Conservation (phyloP, 2,888 invertebrate species). For the Rotaria sp. region DNA sequence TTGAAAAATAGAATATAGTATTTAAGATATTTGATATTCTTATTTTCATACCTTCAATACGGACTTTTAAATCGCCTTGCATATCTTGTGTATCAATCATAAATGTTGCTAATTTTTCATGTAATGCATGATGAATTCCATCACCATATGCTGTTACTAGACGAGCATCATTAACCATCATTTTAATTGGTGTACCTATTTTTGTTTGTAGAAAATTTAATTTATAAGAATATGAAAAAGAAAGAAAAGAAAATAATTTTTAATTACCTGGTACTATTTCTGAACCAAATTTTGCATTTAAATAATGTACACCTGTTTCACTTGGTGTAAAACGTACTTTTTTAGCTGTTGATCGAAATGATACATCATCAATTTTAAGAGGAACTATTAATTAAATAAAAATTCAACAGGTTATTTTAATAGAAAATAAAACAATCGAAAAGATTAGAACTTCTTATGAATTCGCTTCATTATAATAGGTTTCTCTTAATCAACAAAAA, state of each 20-base stretch:
- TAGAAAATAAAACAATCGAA: too few relatives aligned
- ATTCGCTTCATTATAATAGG: too few relatives aligned
- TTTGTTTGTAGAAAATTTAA: background rate
- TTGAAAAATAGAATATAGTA: too few relatives aligned
- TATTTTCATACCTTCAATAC: constrained; percentile 49
- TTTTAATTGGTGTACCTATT: constrained; percentile 46
- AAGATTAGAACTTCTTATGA: too few relatives aligned
- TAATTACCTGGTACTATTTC: constrained; percentile 1
- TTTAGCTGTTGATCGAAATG: background rate
- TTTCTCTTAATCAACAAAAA: too few relatives aligned
- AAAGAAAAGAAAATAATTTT: background rate
- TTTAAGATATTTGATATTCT: background rate
- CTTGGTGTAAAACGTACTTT: constrained; percentile 30
- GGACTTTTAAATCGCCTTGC: constrained; percentile 58
- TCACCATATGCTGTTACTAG: constrained; percentile 62
- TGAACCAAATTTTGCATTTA: constrained; percentile 27
- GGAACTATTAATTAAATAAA: background rate
- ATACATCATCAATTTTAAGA: constrained; percentile 31
- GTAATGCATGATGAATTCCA: constrained; percentile 57
- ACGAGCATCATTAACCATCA: constrained; percentile 60
- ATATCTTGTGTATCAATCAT: constrained; percentile 58
- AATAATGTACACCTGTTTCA: constrained; percentile 30
- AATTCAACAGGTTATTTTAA: too few relatives aligned
- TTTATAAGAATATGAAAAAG: background rate
- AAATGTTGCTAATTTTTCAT: constrained; percentile 59